Conservation (phyloP, 2,888 invertebrate species). For the Agrilus mali region DNA sequence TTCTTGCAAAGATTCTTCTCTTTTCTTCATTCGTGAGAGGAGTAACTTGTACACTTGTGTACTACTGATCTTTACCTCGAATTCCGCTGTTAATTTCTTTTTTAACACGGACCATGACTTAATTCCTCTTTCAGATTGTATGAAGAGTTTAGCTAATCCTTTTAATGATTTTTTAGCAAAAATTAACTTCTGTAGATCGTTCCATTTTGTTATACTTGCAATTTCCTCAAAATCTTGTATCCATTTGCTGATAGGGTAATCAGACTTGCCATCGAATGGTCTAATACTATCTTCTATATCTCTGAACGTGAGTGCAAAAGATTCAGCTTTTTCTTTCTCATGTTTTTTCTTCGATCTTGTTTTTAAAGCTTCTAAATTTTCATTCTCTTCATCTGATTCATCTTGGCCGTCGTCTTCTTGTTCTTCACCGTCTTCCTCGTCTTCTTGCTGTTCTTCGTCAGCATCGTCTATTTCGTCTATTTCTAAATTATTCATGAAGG, state of each 20-base stretch:
- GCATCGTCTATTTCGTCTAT: too few species aligned
- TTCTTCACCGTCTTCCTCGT: too few species aligned
- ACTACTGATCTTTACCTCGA: conserved; percentile 14
- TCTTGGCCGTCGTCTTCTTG: too few species aligned
- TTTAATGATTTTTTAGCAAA: conserved; percentile 19
- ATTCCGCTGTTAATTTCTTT: conserved; percentile 14
- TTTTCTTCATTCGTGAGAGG: conserved; percentile 19
- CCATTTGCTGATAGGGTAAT: too few species aligned
- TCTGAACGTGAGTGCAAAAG: too few species aligned
- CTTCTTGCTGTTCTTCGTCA: too few species aligned
- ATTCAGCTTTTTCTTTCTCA: too few species aligned
- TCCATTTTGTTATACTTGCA: conserved; percentile 15
- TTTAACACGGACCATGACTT: conserved; percentile 15
- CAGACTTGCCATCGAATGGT: conserved; percentile 12
- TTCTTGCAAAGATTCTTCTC: conserved; percentile 24
- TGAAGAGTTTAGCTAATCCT: conserved; percentile 18
- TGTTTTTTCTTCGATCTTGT: too few species aligned
- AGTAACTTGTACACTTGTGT: conserved; percentile 12
- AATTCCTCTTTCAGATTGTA: conserved; percentile 17
- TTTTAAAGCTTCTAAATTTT: too few species aligned
- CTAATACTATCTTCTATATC: too few species aligned
- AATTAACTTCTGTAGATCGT: conserved; percentile 18
- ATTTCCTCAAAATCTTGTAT: conserved; percentile 20
- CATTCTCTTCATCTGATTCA: too few species aligned
- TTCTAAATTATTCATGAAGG: too few species aligned